These are phyloP conservation scores for Hucho hucho DNA, from an alignment of 2,113 vertebrate genomes.

Conservation along the genomic window DNA sequence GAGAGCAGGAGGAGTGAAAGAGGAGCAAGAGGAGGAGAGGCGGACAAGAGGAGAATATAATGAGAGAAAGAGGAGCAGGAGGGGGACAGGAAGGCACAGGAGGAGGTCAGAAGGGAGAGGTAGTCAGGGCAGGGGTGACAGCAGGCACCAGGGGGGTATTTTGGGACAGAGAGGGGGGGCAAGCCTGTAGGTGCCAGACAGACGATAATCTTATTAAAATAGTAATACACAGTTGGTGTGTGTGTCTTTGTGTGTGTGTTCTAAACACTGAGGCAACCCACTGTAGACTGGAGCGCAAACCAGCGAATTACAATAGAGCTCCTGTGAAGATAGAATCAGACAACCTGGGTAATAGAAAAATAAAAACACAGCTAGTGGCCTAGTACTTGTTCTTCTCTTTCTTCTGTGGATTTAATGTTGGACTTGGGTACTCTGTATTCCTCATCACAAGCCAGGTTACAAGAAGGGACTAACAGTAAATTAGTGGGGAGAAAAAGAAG, in stretches of 20 bases:
- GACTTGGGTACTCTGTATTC: not conserved
- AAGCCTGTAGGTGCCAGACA: conserved; percentile 14
- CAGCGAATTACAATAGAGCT: conserved; percentile 35
- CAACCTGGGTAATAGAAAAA: not conserved
- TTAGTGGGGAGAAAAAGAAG: not conserved
- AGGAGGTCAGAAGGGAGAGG: not conserved
- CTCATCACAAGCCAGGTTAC: not conserved
- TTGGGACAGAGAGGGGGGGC: conserved; percentile 8
- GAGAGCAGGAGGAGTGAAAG: too few relatives aligned
- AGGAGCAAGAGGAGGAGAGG: not conserved
- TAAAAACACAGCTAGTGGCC: not conserved
- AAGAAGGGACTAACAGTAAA: not conserved
- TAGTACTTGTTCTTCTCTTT: not conserved
- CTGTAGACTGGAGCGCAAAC: not conserved
- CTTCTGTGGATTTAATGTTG: not conserved
- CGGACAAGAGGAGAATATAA: not conserved
- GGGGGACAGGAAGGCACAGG: not conserved
- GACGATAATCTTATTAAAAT: conserved; percentile 59
- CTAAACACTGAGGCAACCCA: conserved; percentile 17
- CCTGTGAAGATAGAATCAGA: conserved; percentile 20
- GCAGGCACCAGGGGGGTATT: not conserved
- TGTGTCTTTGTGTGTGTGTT: conserved; percentile 16
- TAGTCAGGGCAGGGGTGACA: not conserved
- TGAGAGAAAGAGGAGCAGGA: not conserved
- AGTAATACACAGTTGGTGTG: conserved; percentile 20